Conservation (phyloP, 2,797 vertebrate genomes). For the Diglossa cyanea region DNA sequence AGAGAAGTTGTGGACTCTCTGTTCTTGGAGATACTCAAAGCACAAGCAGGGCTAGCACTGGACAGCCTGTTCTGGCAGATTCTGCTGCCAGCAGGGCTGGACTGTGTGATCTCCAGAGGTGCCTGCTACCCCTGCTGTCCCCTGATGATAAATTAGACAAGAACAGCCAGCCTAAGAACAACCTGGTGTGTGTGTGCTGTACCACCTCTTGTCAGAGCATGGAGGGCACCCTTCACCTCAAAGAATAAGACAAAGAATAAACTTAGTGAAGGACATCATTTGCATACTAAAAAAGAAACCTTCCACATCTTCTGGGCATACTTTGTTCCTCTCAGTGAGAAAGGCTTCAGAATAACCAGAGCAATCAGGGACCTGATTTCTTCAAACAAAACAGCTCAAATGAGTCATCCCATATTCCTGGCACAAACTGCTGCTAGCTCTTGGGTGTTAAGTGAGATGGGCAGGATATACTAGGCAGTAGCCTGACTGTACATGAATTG, state of each 20-base stretch:
- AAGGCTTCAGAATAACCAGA: not conserved
- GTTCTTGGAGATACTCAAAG: not conserved
- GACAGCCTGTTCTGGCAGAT: not conserved
- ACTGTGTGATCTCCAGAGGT: not conserved
- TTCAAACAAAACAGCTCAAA: slow-evolving; percentile 19
- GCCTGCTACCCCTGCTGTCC: not conserved
- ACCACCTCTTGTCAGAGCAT: not conserved
- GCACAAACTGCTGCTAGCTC: slow-evolving; percentile 4
- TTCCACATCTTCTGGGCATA: not conserved
- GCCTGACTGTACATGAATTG: not conserved
- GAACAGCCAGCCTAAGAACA: not conserved
- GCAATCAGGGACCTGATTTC: not conserved
- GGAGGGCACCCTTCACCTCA: not conserved
- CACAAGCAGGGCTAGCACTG: not conserved
- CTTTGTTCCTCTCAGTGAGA: not conserved
- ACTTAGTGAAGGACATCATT: not conserved
- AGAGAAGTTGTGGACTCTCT: not conserved
- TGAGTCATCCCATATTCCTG: slow-evolving; percentile 19
- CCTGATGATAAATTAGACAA: not conserved
- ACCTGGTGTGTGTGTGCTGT: not conserved
- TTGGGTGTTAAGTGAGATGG: not conserved
- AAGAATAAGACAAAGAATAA: not conserved
- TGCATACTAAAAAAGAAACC: not conserved
- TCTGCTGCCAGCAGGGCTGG: not conserved
- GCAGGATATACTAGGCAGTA: not conserved